Evolutionary conservation across 1,140 invertebrate genomes (phyloP), one percentile per base, ranked within the genome.

Genomic region (Ostrea denselamellosa): DNA sequence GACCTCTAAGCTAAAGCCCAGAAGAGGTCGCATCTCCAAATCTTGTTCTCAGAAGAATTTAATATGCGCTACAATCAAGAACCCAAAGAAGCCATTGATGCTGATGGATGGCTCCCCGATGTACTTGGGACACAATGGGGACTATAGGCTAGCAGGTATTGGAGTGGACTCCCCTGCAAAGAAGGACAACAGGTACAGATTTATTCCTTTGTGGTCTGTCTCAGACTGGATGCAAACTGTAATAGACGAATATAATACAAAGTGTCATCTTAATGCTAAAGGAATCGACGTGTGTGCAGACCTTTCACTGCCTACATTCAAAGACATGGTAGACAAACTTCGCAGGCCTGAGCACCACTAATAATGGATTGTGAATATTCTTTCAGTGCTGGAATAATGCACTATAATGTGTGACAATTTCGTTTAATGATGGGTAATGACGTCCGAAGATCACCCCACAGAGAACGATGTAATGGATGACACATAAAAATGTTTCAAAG

Each of bases 191-290:
- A 65, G 85, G 65, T 53, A 68, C 28, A 22, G 34, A 7, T 88
- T 85, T 34, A 85, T 88, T 34, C 87, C 87, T 17, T 34, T 88
- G 8, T 88, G 87, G 87, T 85, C 83, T 19, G 52, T 88, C 10
- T 85, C 87, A 28, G 83, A 88, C 5, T 88, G 87, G 87, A 56
- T 88, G 2, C 71, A 68, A 17, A 54, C 52, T 22, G 87, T 88
- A 22, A 77, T 85, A 28, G 62, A 53, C 83, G 83, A 88, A 56
- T 88, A 71, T 17, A 58, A 88, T 25, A 34, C 34, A 14, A 86
- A 86, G 54, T 86, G 85, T 77, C 62, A 44, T 7, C n/a, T 54
- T 14, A 34, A 81, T 10, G 10, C n/a, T 44, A 44, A 34, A 25
- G 83, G 83, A 85, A n/a, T n/a, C 53, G 83, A 85, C 25, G 28